Percentiles rank a stretch among this genome's conserved stretches.
phyloP scores from a whole-genome alignment of 35 echinoderm and acorn worm species.

The Holothuria glaberrima region DNA sequence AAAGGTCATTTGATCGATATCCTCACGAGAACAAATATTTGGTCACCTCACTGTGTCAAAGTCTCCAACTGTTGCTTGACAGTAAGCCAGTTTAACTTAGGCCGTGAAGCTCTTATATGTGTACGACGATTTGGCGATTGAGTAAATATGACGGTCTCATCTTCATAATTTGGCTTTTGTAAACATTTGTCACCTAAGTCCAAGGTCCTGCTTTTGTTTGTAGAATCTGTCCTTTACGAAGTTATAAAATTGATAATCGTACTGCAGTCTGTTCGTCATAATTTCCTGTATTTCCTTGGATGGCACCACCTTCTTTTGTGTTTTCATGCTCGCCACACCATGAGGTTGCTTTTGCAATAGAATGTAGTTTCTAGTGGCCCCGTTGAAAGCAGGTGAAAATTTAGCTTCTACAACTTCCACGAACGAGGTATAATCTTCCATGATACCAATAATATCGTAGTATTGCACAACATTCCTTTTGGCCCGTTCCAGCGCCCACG shows the following conservation, averaged over 20 bases:
- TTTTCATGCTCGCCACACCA: conserved; percentile 29
- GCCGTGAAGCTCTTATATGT: too few relatives aligned
- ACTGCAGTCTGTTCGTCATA: conserved; percentile 3
- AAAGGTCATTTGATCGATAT: too few relatives aligned
- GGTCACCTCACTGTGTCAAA: too few relatives aligned
- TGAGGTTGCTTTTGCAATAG: neutral
- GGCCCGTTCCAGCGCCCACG: conserved; percentile 5
- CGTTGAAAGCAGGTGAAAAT: neutral
- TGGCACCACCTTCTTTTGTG: neutral
- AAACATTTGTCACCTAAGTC: too few relatives aligned
- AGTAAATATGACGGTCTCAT: too few relatives aligned
- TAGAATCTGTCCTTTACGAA: conserved; percentile 27
- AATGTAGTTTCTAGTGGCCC: neutral
- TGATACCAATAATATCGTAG: conserved; percentile 25
- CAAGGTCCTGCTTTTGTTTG: neutral
- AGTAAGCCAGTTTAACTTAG: too few relatives aligned
- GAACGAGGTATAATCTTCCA: conserved; percentile 44
- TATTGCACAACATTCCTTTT: conserved; percentile 21
- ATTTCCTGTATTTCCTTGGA: neutral
- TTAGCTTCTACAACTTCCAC: conserved; percentile 14
- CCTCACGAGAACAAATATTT: too few relatives aligned
- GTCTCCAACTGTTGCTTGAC: too few relatives aligned
- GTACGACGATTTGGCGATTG: too few relatives aligned
- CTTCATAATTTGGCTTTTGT: too few relatives aligned
- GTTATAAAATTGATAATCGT: conserved; percentile 26